Percentiles rank a stretch among this genome's conserved stretches.
phyloP scores from a whole-genome alignment of 2,797 vertebrate genomes.

The Pangasius larnaudii region DNA sequence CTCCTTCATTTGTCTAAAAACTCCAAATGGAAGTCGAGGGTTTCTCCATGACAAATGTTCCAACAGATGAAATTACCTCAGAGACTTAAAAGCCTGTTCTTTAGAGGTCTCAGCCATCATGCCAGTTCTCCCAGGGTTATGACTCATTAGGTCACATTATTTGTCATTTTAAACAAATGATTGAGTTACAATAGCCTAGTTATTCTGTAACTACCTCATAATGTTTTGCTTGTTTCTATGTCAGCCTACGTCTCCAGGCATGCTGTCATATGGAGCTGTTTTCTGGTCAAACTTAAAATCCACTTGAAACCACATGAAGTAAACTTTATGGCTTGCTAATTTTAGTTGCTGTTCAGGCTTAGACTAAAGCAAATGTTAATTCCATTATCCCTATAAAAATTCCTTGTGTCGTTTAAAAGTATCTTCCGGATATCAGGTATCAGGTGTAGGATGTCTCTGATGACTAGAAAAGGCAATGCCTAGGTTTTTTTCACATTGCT shows the following conservation, averaged over 20 bases:
- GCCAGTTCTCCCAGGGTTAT: slow-evolving; percentile 23
- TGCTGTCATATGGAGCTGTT: slow-evolving; percentile 3
- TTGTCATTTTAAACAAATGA: slow-evolving; percentile 52
- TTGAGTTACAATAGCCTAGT: slow-evolving; percentile 39
- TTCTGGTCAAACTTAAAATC: slow-evolving; percentile 37
- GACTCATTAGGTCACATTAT: slow-evolving; percentile 48
- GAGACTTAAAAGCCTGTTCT: neutral
- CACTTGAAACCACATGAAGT: slow-evolving; percentile 50
- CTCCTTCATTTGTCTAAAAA: neutral
- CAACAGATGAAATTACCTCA: slow-evolving; percentile 16
- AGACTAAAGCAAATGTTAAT: neutral
- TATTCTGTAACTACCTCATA: slow-evolving; percentile 51
- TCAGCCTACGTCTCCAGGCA: slow-evolving; percentile 32
- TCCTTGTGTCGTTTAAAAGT: slow-evolving; percentile 21
- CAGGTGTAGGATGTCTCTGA: neutral
- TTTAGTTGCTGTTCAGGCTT: slow-evolving; percentile 33
- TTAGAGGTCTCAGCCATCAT: neutral
- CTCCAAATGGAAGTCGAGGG: neutral
- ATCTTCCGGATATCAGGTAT: neutral
- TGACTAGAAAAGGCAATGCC: neutral
- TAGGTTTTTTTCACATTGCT: neutral
- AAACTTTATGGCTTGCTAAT: slow-evolving; percentile 46
- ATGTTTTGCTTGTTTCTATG: slow-evolving; percentile 41
- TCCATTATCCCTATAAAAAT: neutral
- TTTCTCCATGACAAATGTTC: slow-evolving; percentile 4